Percentiles rank a stretch among this genome's conserved stretches.
Conservation (phyloP, 2,888 invertebrate species). For the Hirtodrosophila confusa region DNA sequence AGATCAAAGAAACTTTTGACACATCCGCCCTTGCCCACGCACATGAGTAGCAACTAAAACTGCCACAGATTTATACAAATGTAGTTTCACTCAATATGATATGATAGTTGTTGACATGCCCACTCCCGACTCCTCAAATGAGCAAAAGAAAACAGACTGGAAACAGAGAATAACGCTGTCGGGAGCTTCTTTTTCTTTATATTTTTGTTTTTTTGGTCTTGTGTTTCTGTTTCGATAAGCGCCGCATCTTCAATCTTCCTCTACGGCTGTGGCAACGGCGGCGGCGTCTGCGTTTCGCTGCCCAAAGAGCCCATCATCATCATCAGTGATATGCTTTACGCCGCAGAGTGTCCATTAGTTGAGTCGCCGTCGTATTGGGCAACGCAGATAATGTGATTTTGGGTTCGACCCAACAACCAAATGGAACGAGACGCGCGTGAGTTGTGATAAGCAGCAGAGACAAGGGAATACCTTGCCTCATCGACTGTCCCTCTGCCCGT, state of each 20-base stretch:
- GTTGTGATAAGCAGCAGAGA: slow-evolving; percentile 73
- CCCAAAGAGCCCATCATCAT: slow-evolving; percentile 62
- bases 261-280: slow-evolving; percentile 23
- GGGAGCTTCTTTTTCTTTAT: slow-evolving; percentile 2
- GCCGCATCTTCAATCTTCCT: slow-evolving; percentile 82
- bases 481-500: slow-evolving; percentile 9
- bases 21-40: no score
- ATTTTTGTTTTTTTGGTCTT: slow-evolving; percentile 16
- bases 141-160: no score
- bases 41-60: no score
- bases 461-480: slow-evolving; percentile 81
- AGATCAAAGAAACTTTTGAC: no score
- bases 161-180: not conserved
- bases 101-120: no score
- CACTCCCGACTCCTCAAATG: no score
- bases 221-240: slow-evolving; percentile 76
- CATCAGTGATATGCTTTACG: slow-evolving; percentile 72
- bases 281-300: slow-evolving; percentile 42
- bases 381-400: slow-evolving; percentile 72
- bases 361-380: slow-evolving; percentile 57
- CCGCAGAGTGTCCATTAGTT: slow-evolving; percentile 74
- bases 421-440: slow-evolving; percentile 78
- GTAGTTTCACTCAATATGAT: no score
- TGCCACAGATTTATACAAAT: no score
- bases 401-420: slow-evolving; percentile 64